A percentile compares a stretch with the other conserved stretches of the same genome.
These are phyloP conservation scores for Itoplectis maculator DNA, from an alignment of 2,888 invertebrate species.

Conservation along the genomic window DNA sequence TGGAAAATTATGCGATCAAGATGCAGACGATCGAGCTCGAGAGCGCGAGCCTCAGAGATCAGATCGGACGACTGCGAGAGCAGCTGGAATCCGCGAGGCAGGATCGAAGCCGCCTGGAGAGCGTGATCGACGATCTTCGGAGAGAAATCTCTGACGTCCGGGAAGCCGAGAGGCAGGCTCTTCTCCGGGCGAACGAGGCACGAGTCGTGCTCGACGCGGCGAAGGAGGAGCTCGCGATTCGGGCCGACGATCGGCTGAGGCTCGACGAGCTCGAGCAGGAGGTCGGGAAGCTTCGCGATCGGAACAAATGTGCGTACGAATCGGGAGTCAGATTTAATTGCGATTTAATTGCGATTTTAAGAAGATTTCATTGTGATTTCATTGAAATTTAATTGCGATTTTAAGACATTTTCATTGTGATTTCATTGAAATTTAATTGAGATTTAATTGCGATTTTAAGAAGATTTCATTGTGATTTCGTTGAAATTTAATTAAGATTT, in stretches of 20 bases:
- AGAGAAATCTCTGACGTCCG: constrained; percentile 85
- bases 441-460: no score
- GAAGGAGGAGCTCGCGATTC: constrained; percentile 87
- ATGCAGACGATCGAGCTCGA: constrained; percentile 90
- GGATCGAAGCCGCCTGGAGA: constrained; percentile 86
- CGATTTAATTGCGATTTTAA: no score
- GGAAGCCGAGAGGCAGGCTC: constrained; percentile 87
- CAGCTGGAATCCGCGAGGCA: constrained; percentile 88
- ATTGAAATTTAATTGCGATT: no score
- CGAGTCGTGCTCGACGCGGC: constrained; percentile 81
- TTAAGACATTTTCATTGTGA: no score
- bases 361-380: no score
- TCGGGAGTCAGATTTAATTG: no score
- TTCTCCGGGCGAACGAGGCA: constrained; percentile 83
- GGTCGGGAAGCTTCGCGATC: constrained; percentile 89
- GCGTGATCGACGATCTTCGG: constrained; percentile 86
- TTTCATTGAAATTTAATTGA: neutral
- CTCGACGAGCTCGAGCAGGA: constrained; percentile 92
- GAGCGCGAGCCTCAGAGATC: constrained; percentile 88
- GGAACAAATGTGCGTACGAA: constrained; percentile 89
- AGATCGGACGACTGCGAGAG: constrained; percentile 88
- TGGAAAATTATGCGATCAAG: constrained; percentile 91
- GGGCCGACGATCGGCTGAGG: constrained; percentile 90
- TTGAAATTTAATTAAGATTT: neutral
- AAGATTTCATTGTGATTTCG: no score